Percentiles rank a stretch among this genome's conserved stretches.
These are phyloP conservation scores for Sphecodes monilicornis DNA, from an alignment of 2,888 invertebrate species.

Conservation along the genomic window DNA sequence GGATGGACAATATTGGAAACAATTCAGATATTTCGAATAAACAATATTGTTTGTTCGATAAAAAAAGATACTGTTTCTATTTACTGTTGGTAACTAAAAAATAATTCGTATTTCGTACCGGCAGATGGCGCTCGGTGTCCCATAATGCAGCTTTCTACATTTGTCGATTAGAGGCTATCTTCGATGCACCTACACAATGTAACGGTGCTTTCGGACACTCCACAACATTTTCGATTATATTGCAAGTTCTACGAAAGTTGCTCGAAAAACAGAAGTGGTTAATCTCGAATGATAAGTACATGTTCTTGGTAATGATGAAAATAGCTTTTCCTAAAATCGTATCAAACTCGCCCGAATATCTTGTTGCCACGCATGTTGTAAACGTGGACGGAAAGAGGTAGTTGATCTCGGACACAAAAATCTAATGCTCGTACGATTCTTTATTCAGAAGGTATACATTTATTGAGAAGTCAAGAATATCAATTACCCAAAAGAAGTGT, in stretches of 20 bases:
- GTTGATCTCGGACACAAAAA: constrained; percentile 15
- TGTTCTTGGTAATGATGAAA: not conserved
- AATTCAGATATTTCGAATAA: constrained; percentile 16
- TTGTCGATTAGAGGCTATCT: constrained; percentile 7
- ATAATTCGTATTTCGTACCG: not conserved
- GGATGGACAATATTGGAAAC: not conserved
- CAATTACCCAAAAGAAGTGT: constrained; percentile 17
- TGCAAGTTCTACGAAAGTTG: not conserved
- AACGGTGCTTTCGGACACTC: not conserved
- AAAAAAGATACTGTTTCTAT: not conserved
- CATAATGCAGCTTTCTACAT: not conserved
- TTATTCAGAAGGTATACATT: not conserved
- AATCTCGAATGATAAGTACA: not conserved
- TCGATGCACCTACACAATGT: not conserved
- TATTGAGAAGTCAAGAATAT: constrained; percentile 20
- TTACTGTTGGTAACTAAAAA: constrained; percentile 25
- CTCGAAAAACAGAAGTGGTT: not conserved
- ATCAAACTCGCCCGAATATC: not conserved
- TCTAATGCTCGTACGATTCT: constrained; percentile 9
- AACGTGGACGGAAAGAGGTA: not conserved
- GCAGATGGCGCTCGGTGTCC: constrained; percentile 22
- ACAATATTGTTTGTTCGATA: constrained; percentile 56
- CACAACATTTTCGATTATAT: not conserved
- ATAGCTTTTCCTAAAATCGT: not conserved
- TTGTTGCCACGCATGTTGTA: not conserved